Conservation (phyloP, 2,797 vertebrate genomes). For the Typhlichthys eigenmanni region DNA sequence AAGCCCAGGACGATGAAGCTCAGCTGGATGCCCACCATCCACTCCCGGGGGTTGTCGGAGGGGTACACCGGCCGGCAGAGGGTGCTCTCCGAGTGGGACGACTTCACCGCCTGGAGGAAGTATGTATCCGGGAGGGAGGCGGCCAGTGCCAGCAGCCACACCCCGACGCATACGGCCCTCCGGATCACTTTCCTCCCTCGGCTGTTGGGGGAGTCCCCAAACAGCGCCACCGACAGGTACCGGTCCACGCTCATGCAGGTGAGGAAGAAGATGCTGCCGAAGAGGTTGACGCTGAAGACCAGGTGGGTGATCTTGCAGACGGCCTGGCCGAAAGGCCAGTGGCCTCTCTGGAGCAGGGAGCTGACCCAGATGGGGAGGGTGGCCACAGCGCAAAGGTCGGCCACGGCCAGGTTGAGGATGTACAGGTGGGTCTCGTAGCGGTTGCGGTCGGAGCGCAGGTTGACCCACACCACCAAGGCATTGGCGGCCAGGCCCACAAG, state of each 20-base stretch:
- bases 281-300: slow-evolving; percentile 89
- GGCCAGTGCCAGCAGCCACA: slow-evolving; percentile 86
- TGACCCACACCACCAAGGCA: slow-evolving; percentile 87
- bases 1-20: slow-evolving; percentile 86
- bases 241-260: slow-evolving; percentile 91
- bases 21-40: slow-evolving; percentile 86
- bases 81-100: slow-evolving; percentile 68
- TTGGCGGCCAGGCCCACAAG: slow-evolving; percentile 87
- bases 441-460: slow-evolving; percentile 79
- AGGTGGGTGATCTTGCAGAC: slow-evolving; percentile 88
- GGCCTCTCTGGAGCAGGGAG: slow-evolving; percentile 85
- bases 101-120: slow-evolving; percentile 84
- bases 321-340: slow-evolving; percentile 87
- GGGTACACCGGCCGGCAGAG: slow-evolving; percentile 86
- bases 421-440: slow-evolving; percentile 89
- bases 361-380: slow-evolving; percentile 89
- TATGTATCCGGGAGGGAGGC: slow-evolving; percentile 87
- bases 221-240: slow-evolving; percentile 80
- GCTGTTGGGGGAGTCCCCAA: slow-evolving; percentile 56
- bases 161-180: slow-evolving; percentile 77
- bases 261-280: slow-evolving; percentile 92
- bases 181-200: slow-evolving; percentile 75
- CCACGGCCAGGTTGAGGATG: slow-evolving; percentile 87
- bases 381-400: slow-evolving; percentile 85
- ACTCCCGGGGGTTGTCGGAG: slow-evolving; percentile 77